Conservation (phyloP, 2,797 vertebrate species). For the Acrossocheilus wenchowensis region DNA sequence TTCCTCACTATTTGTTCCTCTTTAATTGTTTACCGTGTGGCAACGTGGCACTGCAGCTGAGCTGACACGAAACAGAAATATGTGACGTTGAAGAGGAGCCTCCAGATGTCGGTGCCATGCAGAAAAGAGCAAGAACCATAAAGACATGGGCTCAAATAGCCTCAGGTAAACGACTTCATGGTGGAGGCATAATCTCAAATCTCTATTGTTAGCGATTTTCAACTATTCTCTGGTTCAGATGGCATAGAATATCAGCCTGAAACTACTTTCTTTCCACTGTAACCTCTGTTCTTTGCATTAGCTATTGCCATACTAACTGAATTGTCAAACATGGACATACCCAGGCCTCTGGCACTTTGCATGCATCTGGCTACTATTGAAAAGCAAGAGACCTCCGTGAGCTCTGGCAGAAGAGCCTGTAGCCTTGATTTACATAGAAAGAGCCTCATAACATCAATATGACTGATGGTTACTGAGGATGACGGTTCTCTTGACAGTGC, state of each 20-base stretch:
- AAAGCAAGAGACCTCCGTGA: conserved; percentile 5
- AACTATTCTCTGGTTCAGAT: background rate
- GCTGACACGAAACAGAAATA: conserved; percentile 69
- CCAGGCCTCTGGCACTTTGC: conserved; percentile 8
- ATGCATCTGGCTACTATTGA: background rate
- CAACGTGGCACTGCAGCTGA: conserved; percentile 73
- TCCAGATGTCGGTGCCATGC: conserved; percentile 29
- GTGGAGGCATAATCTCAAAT: background rate
- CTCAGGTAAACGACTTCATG: conserved; percentile 17
- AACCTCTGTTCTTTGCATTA: background rate
- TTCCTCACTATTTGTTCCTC: conserved; percentile 82
- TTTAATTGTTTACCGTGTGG: conserved; percentile 78
- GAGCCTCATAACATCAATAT: conserved; percentile 53
- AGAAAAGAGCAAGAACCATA: conserved; percentile 51
- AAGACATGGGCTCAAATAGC: conserved; percentile 56
- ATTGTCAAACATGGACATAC: background rate
- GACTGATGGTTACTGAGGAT: conserved; percentile 25
- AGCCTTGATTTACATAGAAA: conserved; percentile 54
- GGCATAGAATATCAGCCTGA: background rate
- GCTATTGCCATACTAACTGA: conserved; percentile 11
- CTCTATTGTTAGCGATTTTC: background rate
- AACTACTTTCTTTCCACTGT: background rate
- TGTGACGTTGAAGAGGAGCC: conserved; percentile 66
- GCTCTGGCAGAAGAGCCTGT: conserved; percentile 35
- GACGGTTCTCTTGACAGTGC: conserved; percentile 18